Base-by-base conservation (phyloP, 2,113 vertebrate species). In the Sinocyclocheilus rhinocerous region DNA sequence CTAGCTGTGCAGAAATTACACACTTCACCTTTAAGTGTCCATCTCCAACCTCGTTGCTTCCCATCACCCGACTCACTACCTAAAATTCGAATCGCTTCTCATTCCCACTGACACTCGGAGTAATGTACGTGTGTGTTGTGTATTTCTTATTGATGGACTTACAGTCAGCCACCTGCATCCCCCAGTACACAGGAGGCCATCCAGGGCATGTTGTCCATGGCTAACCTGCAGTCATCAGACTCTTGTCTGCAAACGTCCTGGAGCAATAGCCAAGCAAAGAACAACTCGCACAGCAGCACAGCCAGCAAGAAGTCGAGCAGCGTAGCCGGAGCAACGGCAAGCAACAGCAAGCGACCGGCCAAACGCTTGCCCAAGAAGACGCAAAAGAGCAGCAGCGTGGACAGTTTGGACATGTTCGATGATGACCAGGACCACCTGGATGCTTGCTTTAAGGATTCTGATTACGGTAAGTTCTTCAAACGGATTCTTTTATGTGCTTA, bases 161-260 rank as follows among this genome's bases (percentile, higher is more conserved):
- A 89, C 94, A 99, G 98, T 94, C 97, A 99, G 95, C 98, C 97
- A 85, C 98, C 98, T 81, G 98, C 98, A 91, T 99, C 98, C 88
- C 98, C 98, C 93, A 99, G 98, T 95, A 99, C 98, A 3, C 98
- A 99, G 92, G 98, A 99, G 95, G 98, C 98, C 88, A 99, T 99
- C 94, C 98, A 99, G 96, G 98, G 98, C 92, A 99, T 99, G 98
- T 93, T 99, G 83, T 99, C 98, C 33, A 99, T 99, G 98, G 98
- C 98, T 92, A 99, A 99, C 93, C 96, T 99, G 92, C 97, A 97
- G 89, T 96, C 98, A 12, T 98, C 98, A 20, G 97, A 98, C 90
- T 94, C 96, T 91, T 97, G 97, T 93, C 94, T 98, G 91, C 97
- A 97, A 93, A 93, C 95, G 0, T 90, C 96, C 0, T 99, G 98